phyloP scores from a whole-genome alignment of 2,888 invertebrate genomes.

The Agonopterix subpropinquella region DNA sequence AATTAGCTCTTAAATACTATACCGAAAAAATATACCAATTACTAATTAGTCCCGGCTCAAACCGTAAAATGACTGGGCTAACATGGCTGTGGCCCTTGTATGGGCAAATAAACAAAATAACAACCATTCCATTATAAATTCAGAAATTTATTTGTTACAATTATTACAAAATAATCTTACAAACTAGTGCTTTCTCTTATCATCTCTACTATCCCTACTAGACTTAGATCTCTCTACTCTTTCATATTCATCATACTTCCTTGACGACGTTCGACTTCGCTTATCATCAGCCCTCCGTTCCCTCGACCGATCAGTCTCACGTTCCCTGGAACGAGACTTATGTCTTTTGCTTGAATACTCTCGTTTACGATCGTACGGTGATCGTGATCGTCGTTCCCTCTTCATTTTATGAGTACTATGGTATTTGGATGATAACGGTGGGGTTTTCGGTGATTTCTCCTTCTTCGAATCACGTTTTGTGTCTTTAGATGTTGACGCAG shows the following conservation, averaged over 20 bases:
- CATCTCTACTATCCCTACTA: conserved; percentile 54
- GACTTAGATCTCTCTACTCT: conserved; percentile 39
- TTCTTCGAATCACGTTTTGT: conserved; percentile 57
- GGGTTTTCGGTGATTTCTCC: conserved; percentile 69
- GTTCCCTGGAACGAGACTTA: conserved; percentile 63
- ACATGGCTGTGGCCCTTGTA: no score
- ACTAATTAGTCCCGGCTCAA: no score
- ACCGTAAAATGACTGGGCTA: no score
- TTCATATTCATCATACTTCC: conserved; percentile 70
- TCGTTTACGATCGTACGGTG: conserved; percentile 66
- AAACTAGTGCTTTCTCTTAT: conserved; percentile 54
- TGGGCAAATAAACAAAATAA: no score
- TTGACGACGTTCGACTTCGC: conserved; percentile 39
- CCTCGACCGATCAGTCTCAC: conserved; percentile 54
- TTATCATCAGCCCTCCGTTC: conserved; percentile 61
- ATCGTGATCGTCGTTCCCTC: conserved; percentile 61
- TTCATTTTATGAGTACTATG: conserved; percentile 63
- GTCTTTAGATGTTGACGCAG: conserved; percentile 66
- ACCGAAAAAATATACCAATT: no score
- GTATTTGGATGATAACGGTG: conserved; percentile 64
- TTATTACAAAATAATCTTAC: no score
- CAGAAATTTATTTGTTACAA: no score
- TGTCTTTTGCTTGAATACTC: conserved; percentile 65
- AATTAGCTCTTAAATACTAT: no score
- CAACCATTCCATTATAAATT: no score